These are phyloP conservation scores for Ictidomys tridecemlineatus DNA, from an alignment of 2,113 vertebrate genomes.

Conservation along the genomic window DNA sequence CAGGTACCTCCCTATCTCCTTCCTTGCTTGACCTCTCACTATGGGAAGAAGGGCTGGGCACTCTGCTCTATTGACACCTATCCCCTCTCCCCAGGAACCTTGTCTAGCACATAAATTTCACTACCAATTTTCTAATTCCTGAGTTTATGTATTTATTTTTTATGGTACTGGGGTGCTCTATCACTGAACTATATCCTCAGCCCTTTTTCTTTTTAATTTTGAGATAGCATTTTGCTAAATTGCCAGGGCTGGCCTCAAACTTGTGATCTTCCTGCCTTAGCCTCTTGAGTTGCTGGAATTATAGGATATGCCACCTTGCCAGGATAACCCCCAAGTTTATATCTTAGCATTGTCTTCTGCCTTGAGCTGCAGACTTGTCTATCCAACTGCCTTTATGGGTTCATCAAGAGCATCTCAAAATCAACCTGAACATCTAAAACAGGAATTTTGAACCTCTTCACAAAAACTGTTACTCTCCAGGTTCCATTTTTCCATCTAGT, in stretches of 20 bases:
- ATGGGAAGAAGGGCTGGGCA: background rate
- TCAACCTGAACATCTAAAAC: background rate
- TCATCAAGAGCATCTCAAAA: constrained; percentile 4
- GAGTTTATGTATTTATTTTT: background rate
- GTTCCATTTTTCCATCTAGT: background rate
- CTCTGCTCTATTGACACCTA: too few relatives aligned
- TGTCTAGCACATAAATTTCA: background rate
- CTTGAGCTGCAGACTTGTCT: constrained; percentile 11
- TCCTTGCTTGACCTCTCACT: background rate
- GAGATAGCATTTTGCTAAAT: too few relatives aligned
- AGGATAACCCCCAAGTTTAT: background rate
- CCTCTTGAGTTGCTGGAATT: too few relatives aligned
- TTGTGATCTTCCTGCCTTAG: too few relatives aligned
- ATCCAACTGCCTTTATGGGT: background rate
- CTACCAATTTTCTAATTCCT: constrained; percentile 10
- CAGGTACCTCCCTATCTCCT: background rate
- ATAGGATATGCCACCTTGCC: too few relatives aligned
- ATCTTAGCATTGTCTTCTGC: constrained; percentile 35
- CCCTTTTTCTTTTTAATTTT: too few relatives aligned
- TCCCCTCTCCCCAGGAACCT: background rate
- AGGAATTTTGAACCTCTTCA: background rate
- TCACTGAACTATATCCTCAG: too few relatives aligned
- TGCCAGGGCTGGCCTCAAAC: too few relatives aligned
- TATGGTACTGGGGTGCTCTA: too few relatives aligned
- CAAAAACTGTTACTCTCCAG: background rate